These are phyloP conservation scores for Drosophila parvula DNA, from an alignment of 1,140 invertebrate genomes.

Conservation along the genomic window DNA sequence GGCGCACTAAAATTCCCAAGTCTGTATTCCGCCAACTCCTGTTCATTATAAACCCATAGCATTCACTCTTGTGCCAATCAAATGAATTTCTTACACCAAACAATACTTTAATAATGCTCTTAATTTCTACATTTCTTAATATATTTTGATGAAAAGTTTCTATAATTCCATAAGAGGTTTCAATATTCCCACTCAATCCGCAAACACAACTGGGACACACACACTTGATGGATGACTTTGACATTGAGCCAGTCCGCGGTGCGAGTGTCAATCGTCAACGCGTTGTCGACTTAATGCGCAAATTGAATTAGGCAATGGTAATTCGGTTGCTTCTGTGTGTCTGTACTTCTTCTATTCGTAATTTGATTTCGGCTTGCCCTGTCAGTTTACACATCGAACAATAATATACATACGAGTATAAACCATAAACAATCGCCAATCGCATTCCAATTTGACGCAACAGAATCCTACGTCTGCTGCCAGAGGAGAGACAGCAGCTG, in stretches of 20 bases:
- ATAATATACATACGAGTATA: too few species aligned
- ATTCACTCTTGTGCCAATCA: too few species aligned
- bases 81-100: too few species aligned
- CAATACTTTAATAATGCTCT: too few species aligned
- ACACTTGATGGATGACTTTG: slow-evolving; percentile 49
- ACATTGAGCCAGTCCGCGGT: slow-evolving; percentile 57
- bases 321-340: slow-evolving; percentile 29
- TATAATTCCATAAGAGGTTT: neutral
- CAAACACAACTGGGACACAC: too few species aligned
- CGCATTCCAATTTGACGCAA: slow-evolving; percentile 45
- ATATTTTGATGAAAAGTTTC: too few species aligned
- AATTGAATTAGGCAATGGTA: slow-evolving; percentile 70
- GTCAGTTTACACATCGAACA: slow-evolving; percentile 36
- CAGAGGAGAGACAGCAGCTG: slow-evolving; percentile 40
- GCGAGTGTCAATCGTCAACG: slow-evolving; percentile 56
- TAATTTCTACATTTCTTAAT: too few species aligned
- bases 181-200: slow-evolving; percentile 3
- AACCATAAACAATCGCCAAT: slow-evolving; percentile 29
- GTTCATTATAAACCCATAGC: too few species aligned
- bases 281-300: slow-evolving; percentile 53
- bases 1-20: neutral
- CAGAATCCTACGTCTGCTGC: neutral
- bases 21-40: neutral
- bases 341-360: slow-evolving; percentile 26
- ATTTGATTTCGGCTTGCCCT: slow-evolving; percentile 54